Evolutionary conservation across 2,113 vertebrate species (phyloP).

Genomic region (Eclectus roratus): DNA sequence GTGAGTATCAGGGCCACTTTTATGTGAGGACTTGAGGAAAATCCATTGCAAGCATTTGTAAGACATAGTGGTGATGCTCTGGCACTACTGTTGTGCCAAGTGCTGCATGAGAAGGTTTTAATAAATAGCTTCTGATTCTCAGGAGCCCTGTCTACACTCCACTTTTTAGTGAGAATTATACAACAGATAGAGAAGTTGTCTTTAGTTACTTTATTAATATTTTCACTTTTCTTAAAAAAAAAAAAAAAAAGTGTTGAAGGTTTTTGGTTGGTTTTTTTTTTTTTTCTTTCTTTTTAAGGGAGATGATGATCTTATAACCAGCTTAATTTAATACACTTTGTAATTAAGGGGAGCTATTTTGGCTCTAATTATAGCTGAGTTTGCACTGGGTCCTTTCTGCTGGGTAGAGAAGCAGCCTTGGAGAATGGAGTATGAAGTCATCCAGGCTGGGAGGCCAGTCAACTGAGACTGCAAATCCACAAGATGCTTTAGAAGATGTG

Average conservation of each 20-base stretch:
- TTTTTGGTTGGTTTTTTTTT: too few species aligned
- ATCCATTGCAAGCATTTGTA: neutral
- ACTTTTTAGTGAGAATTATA: neutral
- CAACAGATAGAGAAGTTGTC: neutral
- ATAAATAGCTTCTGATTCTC: neutral
- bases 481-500: neutral
- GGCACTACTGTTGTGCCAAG: neutral
- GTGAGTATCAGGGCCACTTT: neutral
- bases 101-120: neutral
- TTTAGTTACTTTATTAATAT: neutral
- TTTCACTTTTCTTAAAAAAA: neutral
- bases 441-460: neutral
- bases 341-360: neutral
- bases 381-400: neutral
- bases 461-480: neutral
- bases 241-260: too few species aligned
- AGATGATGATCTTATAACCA: neutral
- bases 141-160: neutral
- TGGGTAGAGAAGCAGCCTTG: neutral
- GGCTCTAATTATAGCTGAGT: neutral
- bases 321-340: neutral
- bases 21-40: neutral
- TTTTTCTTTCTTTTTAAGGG: neutral
- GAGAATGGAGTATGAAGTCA: neutral
- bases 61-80: neutral